Evolutionary conservation across 2,888 invertebrate species (phyloP).

Genomic region (Caenorhabditis doughertyi): DNA sequence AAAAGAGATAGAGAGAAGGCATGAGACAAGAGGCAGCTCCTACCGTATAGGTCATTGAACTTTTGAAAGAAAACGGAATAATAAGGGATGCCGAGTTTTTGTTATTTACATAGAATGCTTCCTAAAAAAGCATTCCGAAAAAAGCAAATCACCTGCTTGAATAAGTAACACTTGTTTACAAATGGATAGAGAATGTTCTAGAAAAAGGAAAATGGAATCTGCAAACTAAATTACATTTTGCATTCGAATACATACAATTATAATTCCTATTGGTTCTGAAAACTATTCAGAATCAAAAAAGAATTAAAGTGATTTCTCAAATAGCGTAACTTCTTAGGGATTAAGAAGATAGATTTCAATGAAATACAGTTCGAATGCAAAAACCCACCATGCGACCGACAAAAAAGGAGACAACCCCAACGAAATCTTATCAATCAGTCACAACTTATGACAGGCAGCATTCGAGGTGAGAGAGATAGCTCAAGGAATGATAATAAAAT

Average conservation of each 20-base stretch:
- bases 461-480: background rate
- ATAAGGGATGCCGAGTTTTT: background rate
- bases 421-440: background rate
- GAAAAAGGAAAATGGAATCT: too few species aligned
- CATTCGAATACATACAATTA: too few species aligned
- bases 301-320: too few species aligned
- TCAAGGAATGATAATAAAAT: conserved; percentile 2
- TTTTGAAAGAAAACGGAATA: background rate
- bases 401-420: background rate
- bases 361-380: too few species aligned
- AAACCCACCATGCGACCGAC: background rate
- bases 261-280: too few species aligned
- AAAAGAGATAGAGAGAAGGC: conserved; percentile 4
- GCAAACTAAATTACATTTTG: too few species aligned
- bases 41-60: conserved; percentile 26
- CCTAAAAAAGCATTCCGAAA: background rate
- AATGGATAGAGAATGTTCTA: too few species aligned
- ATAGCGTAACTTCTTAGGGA: too few species aligned
- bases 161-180: background rate
- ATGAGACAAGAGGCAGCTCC: background rate
- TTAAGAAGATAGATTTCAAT: too few species aligned
- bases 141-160: background rate
- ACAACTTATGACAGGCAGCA: background rate
- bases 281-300: too few species aligned
- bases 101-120: background rate